Conservation (phyloP, 1,140 invertebrate genomes). For the Apis mellifera region Amel_HAv3.1 CM009931.2:22679501-22680000, state of each 20-base stretch:
- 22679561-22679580: neutral
- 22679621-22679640: no score
- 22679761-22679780: neutral
- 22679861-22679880: slow-evolving; percentile 28
- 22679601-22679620: no score
- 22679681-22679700: neutral
- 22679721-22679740: no score
- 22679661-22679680: neutral
- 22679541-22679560: neutral
- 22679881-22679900: neutral
- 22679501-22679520: neutral
- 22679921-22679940: no score
- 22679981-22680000: slow-evolving; percentile 19
- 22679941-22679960: neutral
- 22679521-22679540: neutral
- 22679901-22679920: neutral
- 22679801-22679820: neutral
- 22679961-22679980: neutral
- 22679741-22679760: neutral
- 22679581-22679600: no score
- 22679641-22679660: no score
- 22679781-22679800: slow-evolving; percentile 20
- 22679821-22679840: neutral
- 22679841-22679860: slow-evolving; percentile 29
- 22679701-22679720: no score